These are phyloP conservation scores for Sylvietta virens DNA, from an alignment of 2,113 vertebrate species.

Conservation along the genomic window DNA sequence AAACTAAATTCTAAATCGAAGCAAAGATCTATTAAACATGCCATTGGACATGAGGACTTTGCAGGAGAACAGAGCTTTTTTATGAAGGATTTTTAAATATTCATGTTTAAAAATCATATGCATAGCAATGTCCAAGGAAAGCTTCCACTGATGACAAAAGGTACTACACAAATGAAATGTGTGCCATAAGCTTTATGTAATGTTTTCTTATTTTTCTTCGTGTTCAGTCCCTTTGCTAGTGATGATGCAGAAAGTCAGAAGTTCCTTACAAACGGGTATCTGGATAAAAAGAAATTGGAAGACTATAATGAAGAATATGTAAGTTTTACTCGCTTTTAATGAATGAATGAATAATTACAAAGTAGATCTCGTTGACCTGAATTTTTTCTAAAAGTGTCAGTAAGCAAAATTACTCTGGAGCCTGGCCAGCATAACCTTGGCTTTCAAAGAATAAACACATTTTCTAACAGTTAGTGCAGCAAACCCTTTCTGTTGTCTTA, in stretches of 20 bases:
- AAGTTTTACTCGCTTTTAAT: slow-evolving; percentile 65
- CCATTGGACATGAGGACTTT: not conserved
- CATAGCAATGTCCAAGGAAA: not conserved
- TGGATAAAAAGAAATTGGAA: slow-evolving; percentile 86
- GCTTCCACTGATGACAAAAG: not conserved
- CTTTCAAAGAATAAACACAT: slow-evolving; percentile 42
- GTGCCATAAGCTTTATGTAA: not conserved
- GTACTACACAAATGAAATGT: not conserved
- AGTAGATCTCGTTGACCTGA: not conserved
- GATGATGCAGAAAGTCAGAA: slow-evolving; percentile 89
- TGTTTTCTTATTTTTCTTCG: slow-evolving; percentile 5
- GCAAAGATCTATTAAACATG: not conserved
- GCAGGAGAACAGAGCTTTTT: not conserved
- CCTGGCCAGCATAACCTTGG: slow-evolving; percentile 41
- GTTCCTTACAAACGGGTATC: slow-evolving; percentile 88
- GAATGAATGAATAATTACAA: not conserved
- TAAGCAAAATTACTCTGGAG: slow-evolving; percentile 19
- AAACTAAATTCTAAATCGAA: not conserved
- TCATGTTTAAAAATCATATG: too few relatives aligned
- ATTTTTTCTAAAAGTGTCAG: not conserved
- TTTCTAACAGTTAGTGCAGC: slow-evolving; percentile 1
- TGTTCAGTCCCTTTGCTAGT: slow-evolving; percentile 80
- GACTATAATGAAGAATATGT: slow-evolving; percentile 92
- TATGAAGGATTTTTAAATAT: not conserved
- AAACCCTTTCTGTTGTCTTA: not conserved